Evolutionary conservation across 2,113 vertebrate genomes (phyloP).

Genomic region (Sitta europaea): DNA sequence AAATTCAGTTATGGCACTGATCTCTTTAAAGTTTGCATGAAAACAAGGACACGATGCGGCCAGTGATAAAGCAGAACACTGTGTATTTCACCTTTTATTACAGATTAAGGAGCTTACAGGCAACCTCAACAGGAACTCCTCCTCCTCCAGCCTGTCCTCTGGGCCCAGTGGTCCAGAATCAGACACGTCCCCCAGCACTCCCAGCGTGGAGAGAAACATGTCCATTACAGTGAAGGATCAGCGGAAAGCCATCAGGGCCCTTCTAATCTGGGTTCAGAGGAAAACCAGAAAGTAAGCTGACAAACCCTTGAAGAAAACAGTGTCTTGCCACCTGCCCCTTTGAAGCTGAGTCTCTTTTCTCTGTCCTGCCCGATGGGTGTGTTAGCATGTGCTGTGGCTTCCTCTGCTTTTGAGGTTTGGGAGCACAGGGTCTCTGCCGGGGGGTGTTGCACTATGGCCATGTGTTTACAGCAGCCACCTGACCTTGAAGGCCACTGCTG

Average conservation of each 20-base stretch:
- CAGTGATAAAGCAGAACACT: not conserved
- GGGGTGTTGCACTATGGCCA: accelerated
- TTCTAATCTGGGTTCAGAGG: constrained; percentile 93
- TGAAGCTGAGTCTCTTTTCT: not conserved
- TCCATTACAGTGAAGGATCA: constrained; percentile 80
- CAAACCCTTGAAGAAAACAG: not conserved
- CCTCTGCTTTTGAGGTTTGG: not conserved
- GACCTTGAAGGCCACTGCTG: not conserved
- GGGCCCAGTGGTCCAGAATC: constrained; percentile 88
- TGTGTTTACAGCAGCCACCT: not conserved
- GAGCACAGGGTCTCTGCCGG: not conserved
- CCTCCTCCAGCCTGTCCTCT: constrained; percentile 87
- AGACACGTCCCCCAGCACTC: constrained; percentile 82
- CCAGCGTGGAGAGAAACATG: constrained; percentile 74
- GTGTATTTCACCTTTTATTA: constrained; percentile 26
- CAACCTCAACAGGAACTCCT: constrained; percentile 90
- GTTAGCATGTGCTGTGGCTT: not conserved
- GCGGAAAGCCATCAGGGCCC: constrained; percentile 86
- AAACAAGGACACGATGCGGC: not conserved
- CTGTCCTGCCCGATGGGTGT: not conserved
- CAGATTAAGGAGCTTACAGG: constrained; percentile 97
- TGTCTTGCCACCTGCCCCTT: not conserved
- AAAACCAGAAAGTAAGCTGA: constrained; percentile 87
- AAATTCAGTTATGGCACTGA: not conserved
- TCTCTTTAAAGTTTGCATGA: not conserved